Evolutionary conservation across 2,113 vertebrate species (phyloP), one percentile per base, ranked within the genome.

Genomic region (Meriones unguiculatus): DNA sequence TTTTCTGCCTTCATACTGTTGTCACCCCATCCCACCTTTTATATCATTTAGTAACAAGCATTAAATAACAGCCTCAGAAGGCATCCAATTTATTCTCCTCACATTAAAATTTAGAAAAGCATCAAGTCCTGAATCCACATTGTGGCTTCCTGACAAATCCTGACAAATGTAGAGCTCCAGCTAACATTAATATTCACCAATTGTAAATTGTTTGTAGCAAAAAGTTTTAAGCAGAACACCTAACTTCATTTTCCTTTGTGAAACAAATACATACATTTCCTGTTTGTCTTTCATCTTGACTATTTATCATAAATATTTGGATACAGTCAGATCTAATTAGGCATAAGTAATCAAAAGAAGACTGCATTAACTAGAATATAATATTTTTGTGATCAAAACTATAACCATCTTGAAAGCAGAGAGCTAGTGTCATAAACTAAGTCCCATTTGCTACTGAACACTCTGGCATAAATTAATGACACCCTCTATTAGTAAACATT

Each of bases 191-290:
- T 18, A 78, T 73, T 92, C 78, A 89, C 35, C 41, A 92, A 86
- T 50, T 46, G 4, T 24, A 65, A 89, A 78, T 70, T 46, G 2
- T 76, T 88, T 94, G 50, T 69, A 59, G 24, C 50, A 89, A 64
- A 70, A 82, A 82, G 50, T 87, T 75, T 25, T 57, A 22, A 86
- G 25, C 22, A 64, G 24, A 13, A 52, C 32, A 67, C 5, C n/a
- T 85, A 95, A 91, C 69, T 76, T 84, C 18, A 54, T 67, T 84
- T 84, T 85, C 11, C 41, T 22, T 85, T 85, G 32, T 77, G 38
- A 5, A 91, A 52, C 13, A 38, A 80, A 57, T 38, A 52, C n/a
- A 75, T 87, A 62, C 4, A 35, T 86, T 41, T 73, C 28, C 78
- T 80, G 84, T 18, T 32, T 76, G 7, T 30, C 24, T 69, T 91